These are phyloP conservation scores for Peromyscus leucopus DNA, from an alignment of 2,113 vertebrate genomes.

Conservation along the genomic window DNA sequence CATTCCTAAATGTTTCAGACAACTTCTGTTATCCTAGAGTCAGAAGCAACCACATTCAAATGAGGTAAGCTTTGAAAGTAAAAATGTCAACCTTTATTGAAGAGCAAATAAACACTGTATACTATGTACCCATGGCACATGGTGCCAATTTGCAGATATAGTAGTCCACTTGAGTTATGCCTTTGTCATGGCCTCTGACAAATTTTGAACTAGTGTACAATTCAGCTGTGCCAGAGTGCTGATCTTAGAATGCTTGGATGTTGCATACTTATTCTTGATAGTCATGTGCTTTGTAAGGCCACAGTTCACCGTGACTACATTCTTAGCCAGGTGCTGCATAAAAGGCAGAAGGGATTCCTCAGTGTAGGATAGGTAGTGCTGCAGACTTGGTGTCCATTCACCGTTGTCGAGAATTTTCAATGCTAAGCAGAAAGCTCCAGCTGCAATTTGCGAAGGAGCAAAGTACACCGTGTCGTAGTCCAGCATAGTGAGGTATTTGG, in stretches of 20 bases:
- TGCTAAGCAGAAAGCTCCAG: conserved; percentile 90
- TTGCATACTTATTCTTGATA: conserved; percentile 91
- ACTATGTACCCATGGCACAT: conserved; percentile 76
- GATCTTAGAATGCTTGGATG: conserved; percentile 87
- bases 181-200: conserved; percentile 84
- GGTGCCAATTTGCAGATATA: conserved; percentile 37
- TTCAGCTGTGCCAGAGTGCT: conserved; percentile 88
- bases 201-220: conserved; percentile 85
- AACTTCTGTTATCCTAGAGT: conserved; percentile 18
- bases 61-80: conserved; percentile 68
- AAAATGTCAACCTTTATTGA: conserved; percentile 55
- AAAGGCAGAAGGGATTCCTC: conserved; percentile 88
- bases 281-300: conserved; percentile 88
- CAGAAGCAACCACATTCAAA: conserved; percentile 61
- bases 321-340: conserved; percentile 93
- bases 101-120: conserved; percentile 46
- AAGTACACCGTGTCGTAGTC: conserved; percentile 94
- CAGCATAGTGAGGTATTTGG: conserved; percentile 92
- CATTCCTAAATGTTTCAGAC: neutral
- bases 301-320: conserved; percentile 89
- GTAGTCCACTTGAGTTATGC: conserved; percentile 42
- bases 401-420: conserved; percentile 89
- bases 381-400: conserved; percentile 88
- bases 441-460: conserved; percentile 90
- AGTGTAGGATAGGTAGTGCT: conserved; percentile 88